These are phyloP conservation scores for Caenorhabditis briggsae DNA, from an alignment of 1,140 invertebrate species.

Conservation along the genomic window DNA sequence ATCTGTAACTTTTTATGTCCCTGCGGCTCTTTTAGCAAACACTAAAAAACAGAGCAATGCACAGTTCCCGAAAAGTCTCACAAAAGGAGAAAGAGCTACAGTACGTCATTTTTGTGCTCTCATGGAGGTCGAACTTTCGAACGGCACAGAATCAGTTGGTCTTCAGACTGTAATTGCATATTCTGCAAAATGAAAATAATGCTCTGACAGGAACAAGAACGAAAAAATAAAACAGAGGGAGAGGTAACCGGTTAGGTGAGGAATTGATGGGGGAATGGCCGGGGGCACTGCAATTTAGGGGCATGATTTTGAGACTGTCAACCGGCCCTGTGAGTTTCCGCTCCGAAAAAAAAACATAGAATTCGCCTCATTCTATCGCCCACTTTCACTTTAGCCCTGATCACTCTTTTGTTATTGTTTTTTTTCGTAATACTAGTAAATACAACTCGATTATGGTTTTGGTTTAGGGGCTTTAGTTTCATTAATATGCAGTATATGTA, in stretches of 20 bases:
- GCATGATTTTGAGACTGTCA: constrained; percentile 40
- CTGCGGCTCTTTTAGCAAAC: background rate
- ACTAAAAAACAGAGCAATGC: constrained; percentile 36
- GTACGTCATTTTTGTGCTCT: constrained; percentile 6
- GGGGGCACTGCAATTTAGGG: constrained; percentile 47
- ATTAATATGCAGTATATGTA: background rate
- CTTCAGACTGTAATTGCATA: background rate
- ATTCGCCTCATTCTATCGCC: background rate
- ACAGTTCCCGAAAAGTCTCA: constrained; percentile 18
- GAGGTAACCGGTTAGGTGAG: constrained; percentile 41
- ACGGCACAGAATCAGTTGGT: background rate
- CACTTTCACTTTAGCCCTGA: constrained; percentile 47
- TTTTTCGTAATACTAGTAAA: constrained; percentile 16
- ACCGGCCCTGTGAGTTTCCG: constrained; percentile 7
- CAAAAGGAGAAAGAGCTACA: background rate
- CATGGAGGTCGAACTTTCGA: constrained; percentile 13
- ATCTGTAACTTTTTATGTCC: background rate
- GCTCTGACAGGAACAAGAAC: background rate
- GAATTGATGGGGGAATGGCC: constrained; percentile 16
- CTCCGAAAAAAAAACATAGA: constrained; percentile 3
- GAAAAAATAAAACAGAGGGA: background rate
- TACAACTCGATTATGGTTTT: background rate
- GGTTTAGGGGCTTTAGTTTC: background rate
- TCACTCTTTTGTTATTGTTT: constrained; percentile 36
- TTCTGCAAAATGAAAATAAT: constrained; percentile 1